Conservation (phyloP, 2,113 vertebrate species). For the Anhinga rufa region DNA sequence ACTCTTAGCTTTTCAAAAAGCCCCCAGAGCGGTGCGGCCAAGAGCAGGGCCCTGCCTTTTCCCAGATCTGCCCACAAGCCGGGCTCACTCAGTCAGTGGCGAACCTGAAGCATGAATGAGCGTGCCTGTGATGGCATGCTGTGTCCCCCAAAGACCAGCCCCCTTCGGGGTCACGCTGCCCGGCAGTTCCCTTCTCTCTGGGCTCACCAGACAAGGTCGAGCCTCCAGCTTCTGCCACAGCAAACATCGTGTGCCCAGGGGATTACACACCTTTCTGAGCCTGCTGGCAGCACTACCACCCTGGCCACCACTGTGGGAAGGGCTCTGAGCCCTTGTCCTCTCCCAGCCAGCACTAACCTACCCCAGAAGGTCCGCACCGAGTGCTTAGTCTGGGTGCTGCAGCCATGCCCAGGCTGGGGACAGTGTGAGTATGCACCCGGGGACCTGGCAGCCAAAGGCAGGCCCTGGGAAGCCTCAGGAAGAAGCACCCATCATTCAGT, state of each 20-base stretch:
- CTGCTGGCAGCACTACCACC: background rate
- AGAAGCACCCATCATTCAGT: background rate
- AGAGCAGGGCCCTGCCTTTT: background rate
- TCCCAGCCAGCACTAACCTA: background rate
- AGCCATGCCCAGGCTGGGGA: background rate
- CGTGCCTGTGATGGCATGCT: rapidly evolving
- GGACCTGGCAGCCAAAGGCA: background rate
- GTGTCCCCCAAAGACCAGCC: background rate
- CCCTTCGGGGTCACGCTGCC: rapidly evolving
- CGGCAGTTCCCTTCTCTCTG: background rate
- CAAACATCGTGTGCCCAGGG: background rate
- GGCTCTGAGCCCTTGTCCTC: background rate
- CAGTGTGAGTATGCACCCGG: rapidly evolving
- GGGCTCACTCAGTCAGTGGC: background rate
- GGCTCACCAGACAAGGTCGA: rapidly evolving
- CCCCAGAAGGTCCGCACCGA: background rate
- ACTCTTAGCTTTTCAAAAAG: background rate
- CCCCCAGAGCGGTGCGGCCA: background rate
- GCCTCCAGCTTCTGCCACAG: background rate
- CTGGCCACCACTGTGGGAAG: rapidly evolving
- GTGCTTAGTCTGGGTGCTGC: background rate
- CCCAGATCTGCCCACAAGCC: background rate
- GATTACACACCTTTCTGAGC: background rate
- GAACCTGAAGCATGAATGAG: background rate
- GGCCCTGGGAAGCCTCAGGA: background rate